Conservation (phyloP, 2,888 invertebrate species). For the Oligia latruncula region DNA sequence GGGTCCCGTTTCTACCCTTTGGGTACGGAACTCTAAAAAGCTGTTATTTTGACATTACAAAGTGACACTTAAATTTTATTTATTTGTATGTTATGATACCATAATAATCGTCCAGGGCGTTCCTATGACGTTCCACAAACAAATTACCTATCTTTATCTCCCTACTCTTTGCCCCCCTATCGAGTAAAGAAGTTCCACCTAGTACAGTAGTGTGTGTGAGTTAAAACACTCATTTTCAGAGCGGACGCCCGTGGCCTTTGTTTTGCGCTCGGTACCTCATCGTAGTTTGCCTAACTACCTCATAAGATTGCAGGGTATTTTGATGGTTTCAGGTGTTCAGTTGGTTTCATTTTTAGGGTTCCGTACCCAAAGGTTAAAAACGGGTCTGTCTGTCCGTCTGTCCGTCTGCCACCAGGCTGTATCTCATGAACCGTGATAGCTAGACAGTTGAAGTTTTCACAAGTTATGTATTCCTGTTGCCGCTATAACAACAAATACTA, state of each 20-base stretch:
- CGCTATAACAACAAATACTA: no score
- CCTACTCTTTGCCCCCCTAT: conserved; percentile 40
- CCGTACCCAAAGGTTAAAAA: no score
- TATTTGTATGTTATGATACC: not conserved
- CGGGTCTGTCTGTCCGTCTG: no score
- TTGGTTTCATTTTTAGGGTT: not conserved
- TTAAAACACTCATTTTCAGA: conserved; percentile 80
- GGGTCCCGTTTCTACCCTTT: no score
- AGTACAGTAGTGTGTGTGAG: conserved; percentile 67
- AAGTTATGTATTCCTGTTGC: no score
- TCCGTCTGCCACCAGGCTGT: no score
- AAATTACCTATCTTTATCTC: not conserved
- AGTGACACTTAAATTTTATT: not conserved
- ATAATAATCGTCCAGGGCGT: no score
- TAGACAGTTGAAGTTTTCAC: no score
- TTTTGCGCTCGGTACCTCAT: conserved; percentile 58
- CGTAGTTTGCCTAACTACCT: conserved; percentile 27
- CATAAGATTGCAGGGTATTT: conserved; percentile 27
- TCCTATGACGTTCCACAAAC: not conserved
- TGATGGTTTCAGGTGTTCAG: conserved; percentile 2
- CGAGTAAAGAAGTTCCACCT: conserved; percentile 69
- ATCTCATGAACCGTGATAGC: no score
- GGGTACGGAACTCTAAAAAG: no score
- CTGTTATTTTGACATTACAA: no score
- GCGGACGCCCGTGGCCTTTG: conserved; percentile 64